A percentile compares a stretch with the other conserved stretches of the same genome.
Evolutionary conservation across 2,113 vertebrate species (phyloP).

Genomic region (Chaenogobius annularis): DNA sequence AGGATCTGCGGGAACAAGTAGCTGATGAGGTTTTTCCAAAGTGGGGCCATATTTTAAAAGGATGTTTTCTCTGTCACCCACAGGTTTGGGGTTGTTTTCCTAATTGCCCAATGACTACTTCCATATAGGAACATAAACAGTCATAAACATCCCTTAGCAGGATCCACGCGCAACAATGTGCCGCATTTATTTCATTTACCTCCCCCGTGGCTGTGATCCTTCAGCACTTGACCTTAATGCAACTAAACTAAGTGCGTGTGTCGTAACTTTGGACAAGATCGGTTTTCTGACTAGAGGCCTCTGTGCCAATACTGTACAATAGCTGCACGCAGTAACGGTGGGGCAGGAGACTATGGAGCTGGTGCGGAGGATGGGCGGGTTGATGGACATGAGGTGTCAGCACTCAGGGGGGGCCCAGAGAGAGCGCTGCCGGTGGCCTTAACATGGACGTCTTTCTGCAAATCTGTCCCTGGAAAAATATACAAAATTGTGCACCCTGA

Average conservation of each 20-base stretch:
- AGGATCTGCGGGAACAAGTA: neutral
- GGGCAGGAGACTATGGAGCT: constrained; percentile 9
- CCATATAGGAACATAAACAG: constrained; percentile 51
- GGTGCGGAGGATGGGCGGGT: constrained; percentile 50
- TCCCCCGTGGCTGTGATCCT: constrained; percentile 51
- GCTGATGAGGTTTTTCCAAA: neutral
- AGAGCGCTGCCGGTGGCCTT: constrained; percentile 66
- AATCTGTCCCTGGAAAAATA: constrained; percentile 68
- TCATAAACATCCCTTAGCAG: constrained; percentile 53
- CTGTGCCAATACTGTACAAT: constrained; percentile 46
- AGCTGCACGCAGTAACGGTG: neutral
- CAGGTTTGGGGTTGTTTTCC: constrained; percentile 29
- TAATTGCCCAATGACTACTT: constrained; percentile 37
- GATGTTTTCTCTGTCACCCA: constrained; percentile 26
- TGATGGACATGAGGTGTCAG: constrained; percentile 72
- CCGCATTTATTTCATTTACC: constrained; percentile 60
- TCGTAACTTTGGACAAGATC: constrained; percentile 45
- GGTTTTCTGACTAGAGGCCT: constrained; percentile 25
- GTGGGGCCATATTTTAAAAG: constrained; percentile 6
- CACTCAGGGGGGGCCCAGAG: constrained; percentile 55
- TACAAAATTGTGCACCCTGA: constrained; percentile 53
- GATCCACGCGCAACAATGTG: constrained; percentile 36
- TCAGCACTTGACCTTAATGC: constrained; percentile 57
- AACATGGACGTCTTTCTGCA: constrained; percentile 70
- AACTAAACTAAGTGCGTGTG: constrained; percentile 45